Percentiles rank a stretch among this genome's conserved stretches.
Conservation (phyloP, 2,797 vertebrate genomes). For the Chelonia mydas region DNA sequence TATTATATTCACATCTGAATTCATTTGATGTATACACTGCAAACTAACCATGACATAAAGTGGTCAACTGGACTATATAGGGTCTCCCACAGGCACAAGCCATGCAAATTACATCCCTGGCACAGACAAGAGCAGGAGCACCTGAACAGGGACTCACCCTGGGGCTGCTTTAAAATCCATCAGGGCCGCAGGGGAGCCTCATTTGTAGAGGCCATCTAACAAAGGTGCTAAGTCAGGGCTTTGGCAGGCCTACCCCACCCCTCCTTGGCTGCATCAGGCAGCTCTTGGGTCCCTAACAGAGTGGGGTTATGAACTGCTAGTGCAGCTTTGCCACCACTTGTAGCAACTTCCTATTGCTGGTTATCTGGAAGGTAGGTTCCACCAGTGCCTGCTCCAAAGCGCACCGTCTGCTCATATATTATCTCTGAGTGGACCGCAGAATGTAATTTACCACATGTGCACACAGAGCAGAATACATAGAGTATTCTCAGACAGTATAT, state of each 20-base stretch:
- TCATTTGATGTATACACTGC: background rate
- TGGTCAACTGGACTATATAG: too few relatives aligned
- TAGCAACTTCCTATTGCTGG: background rate
- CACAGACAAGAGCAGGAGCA: background rate
- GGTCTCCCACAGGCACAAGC: background rate
- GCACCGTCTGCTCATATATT: background rate
- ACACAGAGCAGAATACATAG: accelerated
- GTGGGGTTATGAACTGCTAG: background rate
- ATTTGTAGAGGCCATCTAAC: background rate
- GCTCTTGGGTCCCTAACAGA: background rate
- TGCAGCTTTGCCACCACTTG: background rate
- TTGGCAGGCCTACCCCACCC: background rate
- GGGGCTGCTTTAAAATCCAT: background rate
- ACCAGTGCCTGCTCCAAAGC: background rate
- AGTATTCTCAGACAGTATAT: background rate
- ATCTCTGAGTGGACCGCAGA: background rate
- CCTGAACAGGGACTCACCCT: background rate
- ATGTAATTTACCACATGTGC: accelerated
- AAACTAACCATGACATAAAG: background rate
- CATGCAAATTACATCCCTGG: background rate
- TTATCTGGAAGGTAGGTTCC: background rate
- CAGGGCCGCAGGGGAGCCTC: background rate
- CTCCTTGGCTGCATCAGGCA: background rate
- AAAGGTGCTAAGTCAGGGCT: background rate
- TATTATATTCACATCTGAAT: accelerated